These are phyloP conservation scores for Tupiocoris notatus DNA, from an alignment of 2,888 invertebrate genomes.

Conservation along the genomic window DNA sequence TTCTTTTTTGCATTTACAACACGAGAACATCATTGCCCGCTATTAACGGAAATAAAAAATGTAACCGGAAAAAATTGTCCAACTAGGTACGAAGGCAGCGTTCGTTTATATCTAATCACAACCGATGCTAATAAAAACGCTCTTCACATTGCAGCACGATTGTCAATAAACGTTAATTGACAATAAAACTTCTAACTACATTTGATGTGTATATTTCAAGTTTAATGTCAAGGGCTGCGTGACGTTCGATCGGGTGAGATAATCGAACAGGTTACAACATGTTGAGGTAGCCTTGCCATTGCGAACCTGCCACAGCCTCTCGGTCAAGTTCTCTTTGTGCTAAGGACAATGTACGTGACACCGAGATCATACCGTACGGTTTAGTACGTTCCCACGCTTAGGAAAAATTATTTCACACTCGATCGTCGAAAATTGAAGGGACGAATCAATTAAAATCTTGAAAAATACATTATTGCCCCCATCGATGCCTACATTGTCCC, in stretches of 20 bases:
- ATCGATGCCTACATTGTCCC: too few relatives aligned
- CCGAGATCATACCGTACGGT: not conserved
- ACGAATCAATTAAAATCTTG: not conserved
- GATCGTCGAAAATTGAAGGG: too few relatives aligned
- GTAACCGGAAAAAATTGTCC: too few relatives aligned
- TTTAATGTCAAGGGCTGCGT: slow-evolving; percentile 34
- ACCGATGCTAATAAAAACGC: too few relatives aligned
- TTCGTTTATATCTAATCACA: too few relatives aligned
- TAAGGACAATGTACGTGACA: not conserved
- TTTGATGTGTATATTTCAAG: slow-evolving; percentile 26
- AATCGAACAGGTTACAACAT: slow-evolving; percentile 22
- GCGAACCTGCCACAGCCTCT: not conserved
- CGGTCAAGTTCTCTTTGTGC: not conserved
- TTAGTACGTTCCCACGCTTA: not conserved
- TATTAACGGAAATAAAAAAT: too few relatives aligned
- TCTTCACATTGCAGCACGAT: not conserved
- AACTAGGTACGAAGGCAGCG: too few relatives aligned
- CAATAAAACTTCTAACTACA: not conserved
- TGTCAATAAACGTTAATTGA: not conserved
- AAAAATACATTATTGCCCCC: too few relatives aligned
- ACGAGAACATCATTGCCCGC: too few relatives aligned
- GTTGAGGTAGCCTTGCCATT: not conserved
- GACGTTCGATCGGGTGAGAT: slow-evolving; percentile 26
- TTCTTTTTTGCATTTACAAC: too few relatives aligned
- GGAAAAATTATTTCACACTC: not conserved